Conservation (phyloP, 1,140 invertebrate species). For the Brachionus manjavacas region DNA sequence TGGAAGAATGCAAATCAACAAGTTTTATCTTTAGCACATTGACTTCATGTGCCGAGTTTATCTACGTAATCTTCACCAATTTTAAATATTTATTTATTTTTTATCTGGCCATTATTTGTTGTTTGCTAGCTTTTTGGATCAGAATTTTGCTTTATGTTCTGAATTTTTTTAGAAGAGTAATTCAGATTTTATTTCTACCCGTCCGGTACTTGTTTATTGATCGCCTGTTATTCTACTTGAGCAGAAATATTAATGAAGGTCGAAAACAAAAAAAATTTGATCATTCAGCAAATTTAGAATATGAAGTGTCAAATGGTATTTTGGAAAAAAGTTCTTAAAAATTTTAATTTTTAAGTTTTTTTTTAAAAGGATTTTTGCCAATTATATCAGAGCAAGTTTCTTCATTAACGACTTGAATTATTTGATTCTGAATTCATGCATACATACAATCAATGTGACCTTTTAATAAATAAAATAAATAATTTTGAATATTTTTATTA, state of each 20-base stretch:
- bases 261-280: neutral
- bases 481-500: no score
- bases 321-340: neutral
- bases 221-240: neutral
- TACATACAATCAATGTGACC: neutral
- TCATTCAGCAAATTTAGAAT: neutral
- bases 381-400: neutral
- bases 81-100: constrained; percentile 26
- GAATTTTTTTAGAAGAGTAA: neutral
- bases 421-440: neutral
- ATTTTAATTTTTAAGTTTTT: neutral
- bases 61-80: constrained; percentile 7
- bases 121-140: neutral
- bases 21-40: neutral
- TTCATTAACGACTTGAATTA: neutral
- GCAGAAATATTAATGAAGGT: neutral
- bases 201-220: neutral
- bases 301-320: neutral
- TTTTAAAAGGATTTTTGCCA: neutral
- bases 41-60: neutral
- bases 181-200: neutral
- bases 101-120: neutral
- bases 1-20: neutral
- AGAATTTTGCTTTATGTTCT: neutral
- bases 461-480: no score